Evolutionary conservation across 2,888 invertebrate genomes (phyloP).

Genomic region (Chironomus tentans): DNA sequence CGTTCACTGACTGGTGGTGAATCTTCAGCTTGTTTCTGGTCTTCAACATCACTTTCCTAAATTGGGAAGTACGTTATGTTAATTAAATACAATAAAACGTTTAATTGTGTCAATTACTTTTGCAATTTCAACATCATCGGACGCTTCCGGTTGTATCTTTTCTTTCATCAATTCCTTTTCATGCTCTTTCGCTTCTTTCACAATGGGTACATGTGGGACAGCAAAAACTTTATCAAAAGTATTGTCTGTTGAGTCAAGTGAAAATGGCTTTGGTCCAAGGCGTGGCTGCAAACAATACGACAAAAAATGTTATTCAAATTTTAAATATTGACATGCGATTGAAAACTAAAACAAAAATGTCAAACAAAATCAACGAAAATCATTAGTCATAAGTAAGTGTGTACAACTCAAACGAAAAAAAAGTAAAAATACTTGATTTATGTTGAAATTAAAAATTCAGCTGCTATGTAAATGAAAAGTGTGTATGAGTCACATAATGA

Average conservation of each 20-base stretch:
- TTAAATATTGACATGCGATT: conserved; percentile 23
- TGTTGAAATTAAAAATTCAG: background rate
- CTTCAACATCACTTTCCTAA: too few relatives aligned
- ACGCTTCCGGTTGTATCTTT: background rate
- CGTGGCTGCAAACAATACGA: conserved; percentile 55
- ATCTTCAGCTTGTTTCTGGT: too few relatives aligned
- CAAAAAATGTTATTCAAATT: background rate
- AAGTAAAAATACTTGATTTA: too few relatives aligned
- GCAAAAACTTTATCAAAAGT: conserved; percentile 75
- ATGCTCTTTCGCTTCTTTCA: conserved; percentile 35
- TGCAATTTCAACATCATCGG: background rate
- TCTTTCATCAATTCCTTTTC: background rate
- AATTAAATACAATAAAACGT: background rate
- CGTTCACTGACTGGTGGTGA: background rate
- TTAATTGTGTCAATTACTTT: background rate
- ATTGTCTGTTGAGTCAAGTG: conserved; percentile 64
- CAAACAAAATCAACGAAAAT: background rate
- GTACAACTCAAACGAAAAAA: background rate
- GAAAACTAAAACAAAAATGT: conserved; percentile 7
- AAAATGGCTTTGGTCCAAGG: conserved; percentile 77
- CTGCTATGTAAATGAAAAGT: background rate
- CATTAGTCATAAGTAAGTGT: too few relatives aligned
- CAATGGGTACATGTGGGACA: conserved; percentile 60
- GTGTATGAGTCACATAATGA: background rate
- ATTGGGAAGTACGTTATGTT: too few relatives aligned